phyloP scores from a whole-genome alignment of 2,888 invertebrate species.

The Entomobrya proxima region DNA sequence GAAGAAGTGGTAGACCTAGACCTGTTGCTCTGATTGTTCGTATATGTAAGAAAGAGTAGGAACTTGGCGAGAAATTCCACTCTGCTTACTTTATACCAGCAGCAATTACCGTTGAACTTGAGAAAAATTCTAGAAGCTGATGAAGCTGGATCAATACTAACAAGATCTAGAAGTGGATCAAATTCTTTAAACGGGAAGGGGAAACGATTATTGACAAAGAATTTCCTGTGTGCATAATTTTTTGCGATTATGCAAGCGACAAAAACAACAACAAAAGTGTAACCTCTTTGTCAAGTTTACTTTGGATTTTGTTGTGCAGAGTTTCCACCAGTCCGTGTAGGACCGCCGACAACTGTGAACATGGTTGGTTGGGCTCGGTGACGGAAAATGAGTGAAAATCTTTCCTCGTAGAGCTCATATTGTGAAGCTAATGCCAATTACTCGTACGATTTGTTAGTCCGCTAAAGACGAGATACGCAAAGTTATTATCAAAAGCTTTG shows the following conservation, averaged over 20 bases:
- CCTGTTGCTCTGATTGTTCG: slow-evolving; percentile 16
- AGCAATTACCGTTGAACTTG: neutral
- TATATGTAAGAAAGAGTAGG: neutral
- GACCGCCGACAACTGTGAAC: neutral
- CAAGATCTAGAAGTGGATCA: slow-evolving; percentile 14
- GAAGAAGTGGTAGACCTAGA: slow-evolving; percentile 10
- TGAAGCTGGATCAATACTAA: neutral
- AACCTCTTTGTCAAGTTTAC: neutral
- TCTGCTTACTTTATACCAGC: slow-evolving; percentile 1
- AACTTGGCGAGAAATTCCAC: neutral
- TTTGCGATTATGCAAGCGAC: too few relatives aligned
- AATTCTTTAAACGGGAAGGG: slow-evolving; percentile 35
- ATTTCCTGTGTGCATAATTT: too few relatives aligned
- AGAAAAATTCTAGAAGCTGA: neutral
- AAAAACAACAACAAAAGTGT: neutral
- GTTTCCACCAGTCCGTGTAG: neutral
- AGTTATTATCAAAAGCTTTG: neutral
- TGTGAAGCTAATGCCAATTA: neutral
- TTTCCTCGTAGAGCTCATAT: neutral
- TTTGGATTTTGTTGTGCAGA: neutral
- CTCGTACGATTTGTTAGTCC: neutral
- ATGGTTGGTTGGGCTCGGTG: neutral
- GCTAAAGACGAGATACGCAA: neutral
- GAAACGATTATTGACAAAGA: neutral
- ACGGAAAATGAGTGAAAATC: neutral